Conservation (phyloP, 2,888 invertebrate species). For the Cordilura impudica region DNA sequence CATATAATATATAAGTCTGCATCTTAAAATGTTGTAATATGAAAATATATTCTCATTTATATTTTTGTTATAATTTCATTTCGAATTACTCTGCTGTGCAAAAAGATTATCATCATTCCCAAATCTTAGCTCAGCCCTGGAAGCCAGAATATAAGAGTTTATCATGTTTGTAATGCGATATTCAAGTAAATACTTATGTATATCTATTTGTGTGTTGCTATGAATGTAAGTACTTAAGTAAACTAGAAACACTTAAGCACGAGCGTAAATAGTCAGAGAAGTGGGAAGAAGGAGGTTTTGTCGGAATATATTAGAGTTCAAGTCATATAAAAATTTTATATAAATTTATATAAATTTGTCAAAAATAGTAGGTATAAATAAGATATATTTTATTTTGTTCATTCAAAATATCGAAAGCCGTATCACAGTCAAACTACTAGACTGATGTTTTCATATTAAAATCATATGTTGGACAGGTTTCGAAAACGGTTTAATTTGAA, state of each 20-base stretch:
- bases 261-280: background rate
- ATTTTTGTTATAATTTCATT: slow-evolving; percentile 44
- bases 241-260: too few relatives aligned
- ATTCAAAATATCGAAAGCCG: too few relatives aligned
- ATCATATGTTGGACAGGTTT: too few relatives aligned
- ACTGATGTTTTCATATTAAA: too few relatives aligned
- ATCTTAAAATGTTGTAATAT: background rate
- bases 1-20: too few relatives aligned
- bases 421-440: too few relatives aligned
- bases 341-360: background rate
- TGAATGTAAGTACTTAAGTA: too few relatives aligned
- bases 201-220: background rate
- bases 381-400: too few relatives aligned
- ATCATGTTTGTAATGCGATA: slow-evolving; percentile 51
- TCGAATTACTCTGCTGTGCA: slow-evolving; percentile 40
- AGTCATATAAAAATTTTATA: too few relatives aligned
- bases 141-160: slow-evolving; percentile 42
- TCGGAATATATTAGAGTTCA: background rate
- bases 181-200: background rate
- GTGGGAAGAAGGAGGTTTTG: background rate
- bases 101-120: slow-evolving; percentile 47
- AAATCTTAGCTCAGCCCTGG: slow-evolving; percentile 49
- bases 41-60: background rate
- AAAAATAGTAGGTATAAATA: background rate
- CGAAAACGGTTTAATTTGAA: too few relatives aligned